Evolutionary conservation across 2,797 vertebrate species (phyloP).

Genomic region (Poecilia wingei): DNA sequence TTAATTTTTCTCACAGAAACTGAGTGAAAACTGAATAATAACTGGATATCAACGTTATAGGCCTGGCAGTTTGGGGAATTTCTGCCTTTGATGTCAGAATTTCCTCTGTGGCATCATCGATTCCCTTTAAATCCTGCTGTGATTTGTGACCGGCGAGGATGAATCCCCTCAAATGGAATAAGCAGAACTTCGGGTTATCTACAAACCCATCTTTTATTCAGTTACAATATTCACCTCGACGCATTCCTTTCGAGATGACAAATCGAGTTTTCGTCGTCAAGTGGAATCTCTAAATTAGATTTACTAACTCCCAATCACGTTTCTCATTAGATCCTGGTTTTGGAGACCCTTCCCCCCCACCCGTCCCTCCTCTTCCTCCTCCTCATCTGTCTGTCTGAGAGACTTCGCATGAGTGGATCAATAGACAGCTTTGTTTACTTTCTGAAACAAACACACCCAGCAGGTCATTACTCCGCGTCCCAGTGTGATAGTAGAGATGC

Average conservation of each 20-base stretch:
- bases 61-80: conserved; percentile 46
- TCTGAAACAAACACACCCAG: conserved; percentile 58
- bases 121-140: conserved; percentile 64
- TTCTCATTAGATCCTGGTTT: conserved; percentile 50
- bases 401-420: conserved; percentile 50
- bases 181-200: conserved; percentile 15
- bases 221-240: background rate
- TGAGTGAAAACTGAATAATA: conserved; percentile 42
- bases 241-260: conserved; percentile 13
- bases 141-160: conserved; percentile 21
- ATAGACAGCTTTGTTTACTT: conserved; percentile 62
- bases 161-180: conserved; percentile 45
- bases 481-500: conserved; percentile 51
- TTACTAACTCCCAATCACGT: conserved; percentile 37
- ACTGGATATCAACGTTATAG: conserved; percentile 43
- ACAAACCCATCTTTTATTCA: conserved; percentile 27
- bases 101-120: conserved; percentile 55
- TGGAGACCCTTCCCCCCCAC: conserved; percentile 18
- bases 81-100: conserved; percentile 63
- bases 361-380: background rate
- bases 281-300: conserved; percentile 44
- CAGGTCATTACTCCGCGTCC: conserved; percentile 48
- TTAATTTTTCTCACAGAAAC: conserved; percentile 28
- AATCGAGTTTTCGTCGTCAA: conserved; percentile 20
- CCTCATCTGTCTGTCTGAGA: conserved; percentile 38